Evolutionary conservation across 2,113 vertebrate species (phyloP).

Genomic region (Callorhinus ursinus): DNA sequence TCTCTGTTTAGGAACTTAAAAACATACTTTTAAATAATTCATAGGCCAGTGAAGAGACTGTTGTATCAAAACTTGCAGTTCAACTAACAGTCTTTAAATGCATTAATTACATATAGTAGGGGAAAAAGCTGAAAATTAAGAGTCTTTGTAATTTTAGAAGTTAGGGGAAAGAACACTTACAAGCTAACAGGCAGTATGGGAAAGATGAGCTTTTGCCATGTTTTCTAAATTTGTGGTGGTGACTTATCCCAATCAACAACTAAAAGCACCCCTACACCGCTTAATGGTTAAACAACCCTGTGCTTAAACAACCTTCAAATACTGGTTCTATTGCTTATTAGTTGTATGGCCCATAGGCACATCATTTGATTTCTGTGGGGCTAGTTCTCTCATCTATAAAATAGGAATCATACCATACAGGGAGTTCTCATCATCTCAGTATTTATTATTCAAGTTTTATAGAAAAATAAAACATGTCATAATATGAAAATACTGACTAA

Average conservation of each 20-base stretch:
- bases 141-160: not conserved
- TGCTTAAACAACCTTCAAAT: not conserved
- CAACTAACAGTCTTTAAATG: not conserved
- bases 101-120: not conserved
- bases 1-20: constrained; percentile 38
- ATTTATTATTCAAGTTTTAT: not conserved
- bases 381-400: not conserved
- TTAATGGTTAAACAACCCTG: not conserved
- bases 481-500: constrained; percentile 13
- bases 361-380: not conserved
- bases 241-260: not conserved
- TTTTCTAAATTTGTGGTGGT: not conserved
- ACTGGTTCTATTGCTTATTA: not conserved
- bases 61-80: not conserved
- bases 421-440: not conserved
- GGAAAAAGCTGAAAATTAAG: not conserved
- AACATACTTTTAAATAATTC: constrained; percentile 4
- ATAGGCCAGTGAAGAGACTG: not conserved
- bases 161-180: not conserved
- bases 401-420: not conserved
- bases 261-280: not conserved
- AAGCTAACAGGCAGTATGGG: not conserved
- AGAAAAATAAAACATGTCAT: not conserved
- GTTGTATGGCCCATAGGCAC: not conserved
- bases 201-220: not conserved